Conservation (phyloP, 1,140 invertebrate genomes). For the Diorhabda elongata region DNA sequence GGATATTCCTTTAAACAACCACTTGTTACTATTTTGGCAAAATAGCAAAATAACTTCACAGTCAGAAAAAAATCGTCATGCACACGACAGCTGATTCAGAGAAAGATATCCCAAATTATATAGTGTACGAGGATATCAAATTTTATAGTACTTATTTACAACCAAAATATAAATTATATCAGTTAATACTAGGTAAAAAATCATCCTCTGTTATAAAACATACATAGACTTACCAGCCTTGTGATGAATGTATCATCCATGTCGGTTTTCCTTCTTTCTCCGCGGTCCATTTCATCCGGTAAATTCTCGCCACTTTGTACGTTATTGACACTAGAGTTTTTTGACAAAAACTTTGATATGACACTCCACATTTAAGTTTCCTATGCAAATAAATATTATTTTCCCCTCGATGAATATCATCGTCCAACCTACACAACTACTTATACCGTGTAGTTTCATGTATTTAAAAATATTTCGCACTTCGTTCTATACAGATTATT, state of each 20-base stretch:
- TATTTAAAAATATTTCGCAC: background rate
- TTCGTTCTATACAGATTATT: background rate
- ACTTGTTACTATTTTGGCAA: slow-evolving; percentile 15
- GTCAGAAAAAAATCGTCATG: slow-evolving; percentile 4
- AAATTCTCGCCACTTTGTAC: slow-evolving; percentile 25
- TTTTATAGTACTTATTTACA: background rate
- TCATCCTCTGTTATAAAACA: background rate
- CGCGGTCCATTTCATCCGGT: slow-evolving; percentile 30
- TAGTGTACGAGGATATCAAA: background rate
- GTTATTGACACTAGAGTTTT: slow-evolving; percentile 30
- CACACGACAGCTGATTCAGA: slow-evolving; percentile 7
- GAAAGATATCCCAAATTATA: background rate
- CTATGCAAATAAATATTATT: slow-evolving; percentile 25
- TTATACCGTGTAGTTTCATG: background rate
- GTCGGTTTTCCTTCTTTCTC: slow-evolving; percentile 27
- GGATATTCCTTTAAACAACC: slow-evolving; percentile 2
- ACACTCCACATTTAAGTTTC: slow-evolving; percentile 39
- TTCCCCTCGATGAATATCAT: slow-evolving; percentile 36
- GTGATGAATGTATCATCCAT: slow-evolving; percentile 31
- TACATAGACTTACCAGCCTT: slow-evolving; percentile 32
- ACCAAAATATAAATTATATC: background rate
- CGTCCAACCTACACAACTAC: slow-evolving; percentile 34
- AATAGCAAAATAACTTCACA: background rate
- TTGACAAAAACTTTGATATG: slow-evolving; percentile 37
- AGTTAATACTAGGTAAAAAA: slow-evolving; percentile 12